These are phyloP conservation scores for Streblospio benedicti DNA, from an alignment of 1,140 invertebrate genomes.

Conservation along the genomic window DNA sequence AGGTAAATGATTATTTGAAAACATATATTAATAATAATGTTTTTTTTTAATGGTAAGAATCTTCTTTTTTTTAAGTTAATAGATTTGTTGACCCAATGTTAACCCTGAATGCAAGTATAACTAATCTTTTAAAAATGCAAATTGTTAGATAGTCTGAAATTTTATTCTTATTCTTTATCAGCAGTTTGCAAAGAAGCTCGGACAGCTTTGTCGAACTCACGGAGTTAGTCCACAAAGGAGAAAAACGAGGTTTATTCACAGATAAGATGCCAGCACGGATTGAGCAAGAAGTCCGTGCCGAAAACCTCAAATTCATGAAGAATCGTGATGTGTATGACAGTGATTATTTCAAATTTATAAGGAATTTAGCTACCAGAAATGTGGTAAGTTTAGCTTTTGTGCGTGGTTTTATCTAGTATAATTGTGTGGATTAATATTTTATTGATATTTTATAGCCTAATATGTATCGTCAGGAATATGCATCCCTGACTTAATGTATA, in stretches of 20 bases:
- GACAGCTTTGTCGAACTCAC: conserved; percentile 51
- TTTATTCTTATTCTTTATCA: too few species aligned
- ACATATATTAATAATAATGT: too few species aligned
- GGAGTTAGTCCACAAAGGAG: conserved; percentile 52
- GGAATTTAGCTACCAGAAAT: conserved; percentile 29
- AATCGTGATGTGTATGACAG: conserved; percentile 41
- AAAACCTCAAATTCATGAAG: conserved; percentile 44
- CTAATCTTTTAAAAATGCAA: too few species aligned
- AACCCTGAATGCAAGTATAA: too few species aligned
- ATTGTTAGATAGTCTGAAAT: too few species aligned
- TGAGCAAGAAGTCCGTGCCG: conserved; percentile 39
- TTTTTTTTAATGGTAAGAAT: too few species aligned
- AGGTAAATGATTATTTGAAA: too few species aligned
- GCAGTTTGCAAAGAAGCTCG: background rate
- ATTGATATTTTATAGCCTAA: too few species aligned
- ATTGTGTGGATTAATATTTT: background rate
- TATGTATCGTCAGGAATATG: too few species aligned
- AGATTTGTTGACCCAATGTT: too few species aligned
- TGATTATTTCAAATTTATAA: conserved; percentile 42
- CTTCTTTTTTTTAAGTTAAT: too few species aligned
- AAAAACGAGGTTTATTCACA: conserved; percentile 49
- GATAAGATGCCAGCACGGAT: conserved; percentile 50
- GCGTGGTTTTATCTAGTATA: background rate
- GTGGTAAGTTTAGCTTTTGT: conserved; percentile 20
- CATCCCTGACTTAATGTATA: too few species aligned